Conservation (phyloP, 2,888 invertebrate genomes). For the Sympetrum striolatum region DNA sequence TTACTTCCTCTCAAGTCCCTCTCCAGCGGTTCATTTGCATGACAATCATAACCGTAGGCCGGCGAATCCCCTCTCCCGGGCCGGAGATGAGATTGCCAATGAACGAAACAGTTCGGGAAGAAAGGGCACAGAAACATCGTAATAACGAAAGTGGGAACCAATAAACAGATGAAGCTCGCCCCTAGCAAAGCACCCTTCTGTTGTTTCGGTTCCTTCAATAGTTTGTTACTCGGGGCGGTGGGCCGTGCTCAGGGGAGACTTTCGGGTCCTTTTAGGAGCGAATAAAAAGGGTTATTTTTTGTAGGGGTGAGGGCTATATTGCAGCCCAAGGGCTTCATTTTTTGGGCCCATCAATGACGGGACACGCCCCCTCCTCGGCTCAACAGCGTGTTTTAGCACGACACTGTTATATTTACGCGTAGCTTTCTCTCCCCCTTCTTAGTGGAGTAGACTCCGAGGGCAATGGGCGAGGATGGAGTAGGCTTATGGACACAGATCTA, state of each 20-base stretch:
- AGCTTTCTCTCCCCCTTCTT: background rate
- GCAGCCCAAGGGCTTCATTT: background rate
- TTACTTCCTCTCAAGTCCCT: background rate
- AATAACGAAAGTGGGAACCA: background rate
- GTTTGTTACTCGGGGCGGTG: background rate
- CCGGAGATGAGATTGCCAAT: background rate
- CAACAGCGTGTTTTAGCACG: slow-evolving; percentile 33
- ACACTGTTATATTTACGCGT: background rate
- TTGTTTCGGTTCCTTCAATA: background rate
- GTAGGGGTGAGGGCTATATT: background rate
- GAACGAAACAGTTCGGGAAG: background rate
- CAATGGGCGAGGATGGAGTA: background rate
- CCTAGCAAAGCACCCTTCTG: background rate
- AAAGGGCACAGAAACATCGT: background rate
- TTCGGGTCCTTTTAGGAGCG: background rate
- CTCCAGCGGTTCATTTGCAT: slow-evolving; percentile 4
- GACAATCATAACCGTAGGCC: slow-evolving; percentile 16
- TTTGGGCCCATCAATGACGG: background rate
- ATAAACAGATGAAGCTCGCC: background rate
- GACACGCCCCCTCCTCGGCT: slow-evolving; percentile 1
- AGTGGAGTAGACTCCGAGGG: background rate
- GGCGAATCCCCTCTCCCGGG: background rate
- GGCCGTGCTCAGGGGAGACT: background rate
- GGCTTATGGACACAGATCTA: background rate
- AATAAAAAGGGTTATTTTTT: background rate